Percentiles rank a stretch among this genome's conserved stretches.
Conservation (phyloP, 2,797 vertebrate genomes). For the Rhodeus uyekii region DNA sequence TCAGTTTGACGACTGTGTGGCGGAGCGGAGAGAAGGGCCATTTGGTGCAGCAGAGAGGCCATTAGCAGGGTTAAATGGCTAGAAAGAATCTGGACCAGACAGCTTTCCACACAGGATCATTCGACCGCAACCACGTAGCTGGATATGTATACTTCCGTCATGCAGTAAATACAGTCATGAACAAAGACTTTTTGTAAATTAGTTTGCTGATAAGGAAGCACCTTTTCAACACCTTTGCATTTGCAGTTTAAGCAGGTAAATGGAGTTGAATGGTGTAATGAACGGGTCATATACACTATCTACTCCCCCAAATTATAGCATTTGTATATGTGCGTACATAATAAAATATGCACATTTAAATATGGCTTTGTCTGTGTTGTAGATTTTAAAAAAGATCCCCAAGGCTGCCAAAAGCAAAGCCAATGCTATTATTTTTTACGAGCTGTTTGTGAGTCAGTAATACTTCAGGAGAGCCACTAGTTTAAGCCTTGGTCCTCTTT, state of each 20-base stretch:
- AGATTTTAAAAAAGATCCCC: background rate
- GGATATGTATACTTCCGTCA: slow-evolving; percentile 34
- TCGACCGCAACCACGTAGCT: slow-evolving; percentile 46
- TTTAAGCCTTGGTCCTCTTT: background rate
- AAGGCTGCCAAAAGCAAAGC: background rate
- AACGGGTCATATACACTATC: background rate
- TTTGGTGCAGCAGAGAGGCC: slow-evolving; percentile 65
- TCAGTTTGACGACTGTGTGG: slow-evolving; percentile 66
- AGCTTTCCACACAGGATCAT: slow-evolving; percentile 63
- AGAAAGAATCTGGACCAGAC: slow-evolving; percentile 70
- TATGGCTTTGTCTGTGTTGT: background rate
- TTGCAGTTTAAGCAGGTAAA: background rate
- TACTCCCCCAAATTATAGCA: background rate
- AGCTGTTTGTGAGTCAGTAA: background rate
- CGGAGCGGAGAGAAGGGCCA: slow-evolving; percentile 64
- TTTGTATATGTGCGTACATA: background rate
- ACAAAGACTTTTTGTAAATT: slow-evolving; percentile 39
- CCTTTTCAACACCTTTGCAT: slow-evolving; percentile 7
- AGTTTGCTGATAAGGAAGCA: slow-evolving; percentile 1
- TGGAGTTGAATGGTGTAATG: background rate
- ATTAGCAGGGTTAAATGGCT: slow-evolving; percentile 74
- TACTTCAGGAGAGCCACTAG: background rate
- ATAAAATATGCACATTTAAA: background rate
- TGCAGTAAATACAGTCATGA: slow-evolving; percentile 30
- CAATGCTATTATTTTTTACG: background rate